Base-by-base conservation (phyloP, 1,140 invertebrate genomes). In the Pachyrhynchus sulphureomaculatus region DNA sequence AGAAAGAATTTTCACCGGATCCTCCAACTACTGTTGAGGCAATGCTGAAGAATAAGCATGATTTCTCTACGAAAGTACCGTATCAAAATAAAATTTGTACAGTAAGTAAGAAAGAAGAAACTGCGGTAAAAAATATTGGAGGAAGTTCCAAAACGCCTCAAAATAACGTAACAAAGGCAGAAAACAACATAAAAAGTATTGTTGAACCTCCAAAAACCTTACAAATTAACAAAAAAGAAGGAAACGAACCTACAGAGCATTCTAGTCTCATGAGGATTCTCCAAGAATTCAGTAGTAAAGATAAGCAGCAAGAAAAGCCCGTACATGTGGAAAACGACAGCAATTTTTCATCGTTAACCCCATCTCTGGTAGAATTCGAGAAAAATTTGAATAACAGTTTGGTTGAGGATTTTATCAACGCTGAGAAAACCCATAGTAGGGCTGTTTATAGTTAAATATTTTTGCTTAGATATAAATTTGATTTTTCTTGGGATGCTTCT, bases 221-320 rank as follows among this genome's bases (percentile, higher is more conserved):
- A 63, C 4, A 55, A 66, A 56, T 49, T 62, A 20, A 45, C 44
- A 34, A 44, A 18, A n/a, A 32, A 23, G 24, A 36, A 20, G 4
- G 32, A 48, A 5, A 23, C 6, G 63, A 53, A 24, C 48, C 64
- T 13, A 57, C 66, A 10, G 72, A 74, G 47, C 72, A 74, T 55
- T 74, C 72, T 1, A 70, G 63, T 55, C 51, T 74, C 29, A 70
- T 74, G 65, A 68, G 52, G 53, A 72, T 74, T 36, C 53, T 74
- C 10, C 69, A 74, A 36, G 63, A 72, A 24, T 72, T 68, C 37
- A 72, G 69, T 26, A 66, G 68, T 17, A 70, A 65, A 55, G 67
- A 72, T 44, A 67, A 60, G 26, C 62, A 68, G 49, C 60, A 58
- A 26, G 60, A 67, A 44, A 32, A 29, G 42, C 17, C 12, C 23